These are phyloP conservation scores for Falco berigora DNA, from an alignment of 2,797 vertebrate genomes.

Conservation along the genomic window DNA sequence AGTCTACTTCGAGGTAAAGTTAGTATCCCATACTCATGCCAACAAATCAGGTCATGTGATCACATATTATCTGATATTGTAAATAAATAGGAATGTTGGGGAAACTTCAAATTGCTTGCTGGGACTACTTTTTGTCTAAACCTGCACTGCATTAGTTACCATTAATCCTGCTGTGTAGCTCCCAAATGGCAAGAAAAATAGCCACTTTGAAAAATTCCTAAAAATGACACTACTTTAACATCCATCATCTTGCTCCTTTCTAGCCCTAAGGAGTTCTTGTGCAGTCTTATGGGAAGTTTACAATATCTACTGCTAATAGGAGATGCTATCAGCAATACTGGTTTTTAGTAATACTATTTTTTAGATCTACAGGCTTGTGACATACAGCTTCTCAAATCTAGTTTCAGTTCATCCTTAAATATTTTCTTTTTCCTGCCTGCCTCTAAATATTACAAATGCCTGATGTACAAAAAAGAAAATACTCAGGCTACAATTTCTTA, in stretches of 20 bases:
- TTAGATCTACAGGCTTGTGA: background rate
- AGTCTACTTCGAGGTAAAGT: background rate
- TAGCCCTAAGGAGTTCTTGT: background rate
- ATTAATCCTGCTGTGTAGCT: constrained; percentile 17
- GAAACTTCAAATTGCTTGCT: constrained; percentile 21
- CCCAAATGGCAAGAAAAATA: constrained; percentile 42
- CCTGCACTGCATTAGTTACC: constrained; percentile 39
- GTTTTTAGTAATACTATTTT: background rate
- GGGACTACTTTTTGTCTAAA: constrained; percentile 11
- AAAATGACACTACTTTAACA: constrained; percentile 45
- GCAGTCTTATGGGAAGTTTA: background rate
- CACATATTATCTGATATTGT: background rate
- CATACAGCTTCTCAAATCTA: background rate
- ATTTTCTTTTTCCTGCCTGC: background rate
- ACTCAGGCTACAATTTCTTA: background rate
- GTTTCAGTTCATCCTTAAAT: background rate
- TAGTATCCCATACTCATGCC: background rate
- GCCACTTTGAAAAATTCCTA: constrained; percentile 31
- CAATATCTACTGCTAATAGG: background rate
- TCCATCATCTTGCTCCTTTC: constrained; percentile 43
- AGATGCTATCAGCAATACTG: background rate
- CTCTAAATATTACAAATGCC: no score
- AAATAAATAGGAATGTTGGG: background rate
- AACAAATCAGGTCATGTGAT: background rate
- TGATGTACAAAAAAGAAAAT: background rate